These are phyloP conservation scores for Lutraria rhynchaena DNA, from an alignment of 1,140 invertebrate species.

Conservation along the genomic window DNA sequence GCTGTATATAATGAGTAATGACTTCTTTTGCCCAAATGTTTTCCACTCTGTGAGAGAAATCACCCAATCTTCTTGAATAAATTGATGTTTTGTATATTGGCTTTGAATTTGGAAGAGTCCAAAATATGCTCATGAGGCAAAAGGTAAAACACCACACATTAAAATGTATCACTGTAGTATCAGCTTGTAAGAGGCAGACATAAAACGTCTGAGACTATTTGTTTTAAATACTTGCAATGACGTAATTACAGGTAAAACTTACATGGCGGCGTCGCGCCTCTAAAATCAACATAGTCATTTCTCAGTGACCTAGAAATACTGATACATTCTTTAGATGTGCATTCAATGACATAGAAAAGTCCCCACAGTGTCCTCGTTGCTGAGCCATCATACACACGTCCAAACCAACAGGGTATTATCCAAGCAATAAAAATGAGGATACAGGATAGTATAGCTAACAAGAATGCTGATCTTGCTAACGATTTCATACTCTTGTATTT, in stretches of 20 bases:
- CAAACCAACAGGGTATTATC: conserved; percentile 46
- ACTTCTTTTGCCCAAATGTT: too few relatives aligned
- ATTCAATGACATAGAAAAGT: conserved; percentile 29
- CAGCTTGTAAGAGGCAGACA: too few relatives aligned
- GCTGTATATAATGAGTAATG: too few relatives aligned
- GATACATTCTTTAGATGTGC: conserved; percentile 7
- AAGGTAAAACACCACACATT: too few relatives aligned
- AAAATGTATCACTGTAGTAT: too few relatives aligned
- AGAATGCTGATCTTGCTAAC: conserved; percentile 1
- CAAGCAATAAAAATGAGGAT: conserved; percentile 26
- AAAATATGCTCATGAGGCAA: too few relatives aligned
- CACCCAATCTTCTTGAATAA: too few relatives aligned
- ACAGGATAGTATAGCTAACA: conserved; percentile 5
- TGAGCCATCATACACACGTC: conserved; percentile 23
- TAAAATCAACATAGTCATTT: conserved; percentile 19
- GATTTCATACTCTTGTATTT: background rate
- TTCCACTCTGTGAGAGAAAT: too few relatives aligned
- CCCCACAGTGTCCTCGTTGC: conserved; percentile 37
- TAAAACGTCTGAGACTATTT: too few relatives aligned
- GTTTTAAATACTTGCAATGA: too few relatives aligned
- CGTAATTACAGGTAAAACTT: background rate
- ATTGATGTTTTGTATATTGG: too few relatives aligned
- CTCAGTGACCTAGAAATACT: background rate
- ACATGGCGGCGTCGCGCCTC: conserved; percentile 23
- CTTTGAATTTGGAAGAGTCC: too few relatives aligned